A percentile compares a stretch with the other conserved stretches of the same genome.
Conservation (phyloP, 2,113 vertebrate genomes). For the Holacanthus passer region DNA sequence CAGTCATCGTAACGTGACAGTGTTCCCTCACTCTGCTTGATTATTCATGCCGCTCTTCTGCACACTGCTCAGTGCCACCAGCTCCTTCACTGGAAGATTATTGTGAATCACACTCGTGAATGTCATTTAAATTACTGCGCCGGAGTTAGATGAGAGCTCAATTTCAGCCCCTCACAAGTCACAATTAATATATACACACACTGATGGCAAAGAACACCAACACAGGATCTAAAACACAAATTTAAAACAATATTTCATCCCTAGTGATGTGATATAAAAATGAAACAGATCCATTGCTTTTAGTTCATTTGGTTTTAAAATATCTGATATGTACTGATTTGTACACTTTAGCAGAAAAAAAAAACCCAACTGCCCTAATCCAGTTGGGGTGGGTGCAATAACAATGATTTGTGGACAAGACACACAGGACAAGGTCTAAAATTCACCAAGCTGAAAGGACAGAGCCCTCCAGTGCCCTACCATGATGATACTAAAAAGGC, state of each 20-base stretch:
- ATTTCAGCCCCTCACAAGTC: not conserved
- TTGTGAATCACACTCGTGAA: not conserved
- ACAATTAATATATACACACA: not conserved
- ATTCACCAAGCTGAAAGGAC: not conserved
- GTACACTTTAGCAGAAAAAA: not conserved
- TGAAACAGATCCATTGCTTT: not conserved
- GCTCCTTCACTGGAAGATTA: not conserved
- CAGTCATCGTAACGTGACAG: not conserved
- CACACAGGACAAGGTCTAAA: not conserved
- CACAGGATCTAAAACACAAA: not conserved
- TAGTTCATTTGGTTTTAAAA: not conserved
- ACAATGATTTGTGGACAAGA: too few relatives aligned
- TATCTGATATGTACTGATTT: not conserved
- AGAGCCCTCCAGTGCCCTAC: not conserved
- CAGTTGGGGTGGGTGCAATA: not conserved
- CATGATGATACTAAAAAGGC: not conserved
- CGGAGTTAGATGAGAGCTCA: not conserved
- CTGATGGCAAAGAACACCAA: not conserved
- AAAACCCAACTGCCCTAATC: not conserved
- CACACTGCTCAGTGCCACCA: not conserved
- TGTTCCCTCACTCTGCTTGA: not conserved
- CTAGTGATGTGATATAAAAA: not conserved
- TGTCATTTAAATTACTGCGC: not conserved
- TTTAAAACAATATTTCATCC: not conserved
- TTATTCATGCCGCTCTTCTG: not conserved